Base-by-base conservation (phyloP, 2,113 vertebrate species). In the Sander vitreus region DNA sequence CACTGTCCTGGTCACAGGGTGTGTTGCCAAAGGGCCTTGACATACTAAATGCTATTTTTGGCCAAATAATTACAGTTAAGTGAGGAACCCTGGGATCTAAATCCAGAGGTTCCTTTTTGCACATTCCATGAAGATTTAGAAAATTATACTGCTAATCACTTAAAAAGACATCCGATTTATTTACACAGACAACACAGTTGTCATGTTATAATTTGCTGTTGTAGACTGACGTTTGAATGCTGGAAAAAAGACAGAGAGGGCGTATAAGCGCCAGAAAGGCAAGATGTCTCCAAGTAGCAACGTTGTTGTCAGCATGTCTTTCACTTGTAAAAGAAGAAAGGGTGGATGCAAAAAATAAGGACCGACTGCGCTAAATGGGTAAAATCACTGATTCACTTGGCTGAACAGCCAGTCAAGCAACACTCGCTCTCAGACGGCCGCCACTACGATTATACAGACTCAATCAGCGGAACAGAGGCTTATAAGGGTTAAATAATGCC, bases 221-320 rank as follows among this genome's bases (percentile, higher is more conserved):
- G 16, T 15, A 58, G 15, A 57, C 19, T 58, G 14, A 57, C 2
- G 0, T 71, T 63, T 55, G 33, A 59, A 33, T 58, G 66, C 65
- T 23, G 8, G 6, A 1, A 18, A 19, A n/a, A n/a, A 8, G 2
- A 58, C 9, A 18, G 27, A n/a, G 2, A 12, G 15, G 39, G 9
- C 76, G 12, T 5, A 23, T 27, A 58, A 70, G 59, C 2, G 0
- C 51, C 13, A 66, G 48, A 64, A 55, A 76, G 19, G 21, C 12
- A 62, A 60, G 3, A 68, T 53, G 53, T 53, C 18, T 75, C 6
- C 33, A 51, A 65, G 69, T 16, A 74, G 54, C 23, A 54, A 57
- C 1, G 0, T 25, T 64, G 0, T 25, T 64, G 36, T 62, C 15
- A 70, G 60, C 23, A 36, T 5, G 23, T 50, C 27, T 67, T 71